Percentiles rank a stretch among this genome's conserved stretches.
Conservation (phyloP, 1,140 invertebrate genomes). For the Bilobella aurantiaca region DNA sequence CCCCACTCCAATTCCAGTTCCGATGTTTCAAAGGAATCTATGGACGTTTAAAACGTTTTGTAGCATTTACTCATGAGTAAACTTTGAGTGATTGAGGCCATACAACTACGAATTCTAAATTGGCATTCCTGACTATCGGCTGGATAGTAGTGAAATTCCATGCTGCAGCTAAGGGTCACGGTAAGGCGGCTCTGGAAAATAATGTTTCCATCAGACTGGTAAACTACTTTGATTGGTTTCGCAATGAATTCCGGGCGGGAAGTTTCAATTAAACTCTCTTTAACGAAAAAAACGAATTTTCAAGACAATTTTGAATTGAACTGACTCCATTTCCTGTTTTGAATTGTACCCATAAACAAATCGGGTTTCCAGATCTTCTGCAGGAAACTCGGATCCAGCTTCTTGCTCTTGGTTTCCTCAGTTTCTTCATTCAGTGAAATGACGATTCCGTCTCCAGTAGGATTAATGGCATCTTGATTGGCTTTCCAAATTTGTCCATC, state of each 20-base stretch:
- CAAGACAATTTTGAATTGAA: background rate
- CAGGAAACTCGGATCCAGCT: background rate
- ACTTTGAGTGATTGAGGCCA: background rate
- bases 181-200: slow-evolving; percentile 1
- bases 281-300: background rate
- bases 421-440: background rate
- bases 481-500: background rate
- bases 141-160: slow-evolving; percentile 1
- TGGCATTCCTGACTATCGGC: background rate
- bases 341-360: background rate
- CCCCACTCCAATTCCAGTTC: slow-evolving; percentile 17
- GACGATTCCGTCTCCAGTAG: background rate
- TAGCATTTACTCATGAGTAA: background rate
- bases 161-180: background rate
- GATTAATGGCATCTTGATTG: background rate
- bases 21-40: slow-evolving; percentile 18
- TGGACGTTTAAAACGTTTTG: background rate
- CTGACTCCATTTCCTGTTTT: background rate
- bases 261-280: slow-evolving; percentile 7
- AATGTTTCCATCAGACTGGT: slow-evolving; percentile 6
- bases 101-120: background rate
- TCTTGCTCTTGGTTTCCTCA: background rate
- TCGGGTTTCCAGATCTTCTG: background rate
- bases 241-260: slow-evolving; percentile 9
- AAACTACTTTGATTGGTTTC: slow-evolving; percentile 13